Conservation (phyloP, 2,113 vertebrate genomes). For the Donacobius atricapilla region DNA sequence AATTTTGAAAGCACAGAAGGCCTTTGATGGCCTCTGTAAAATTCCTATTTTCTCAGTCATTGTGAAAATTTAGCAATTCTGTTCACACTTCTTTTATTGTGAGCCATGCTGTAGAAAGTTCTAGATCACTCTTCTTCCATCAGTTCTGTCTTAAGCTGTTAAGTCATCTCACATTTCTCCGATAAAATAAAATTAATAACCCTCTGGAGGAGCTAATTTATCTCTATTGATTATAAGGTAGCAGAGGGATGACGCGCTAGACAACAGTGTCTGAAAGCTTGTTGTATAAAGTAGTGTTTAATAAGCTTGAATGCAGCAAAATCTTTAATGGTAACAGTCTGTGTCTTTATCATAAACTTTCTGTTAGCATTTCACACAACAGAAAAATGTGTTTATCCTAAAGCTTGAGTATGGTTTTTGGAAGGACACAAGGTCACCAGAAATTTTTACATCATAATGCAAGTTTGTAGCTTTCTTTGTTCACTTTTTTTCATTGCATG, state of each 20-base stretch:
- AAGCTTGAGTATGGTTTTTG: background rate
- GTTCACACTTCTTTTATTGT: background rate
- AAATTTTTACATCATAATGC: background rate
- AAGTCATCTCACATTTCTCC: background rate
- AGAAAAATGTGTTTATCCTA: background rate
- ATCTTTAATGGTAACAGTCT: background rate
- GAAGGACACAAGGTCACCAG: background rate
- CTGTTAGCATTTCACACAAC: background rate
- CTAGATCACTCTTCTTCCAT: background rate
- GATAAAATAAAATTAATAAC: background rate
- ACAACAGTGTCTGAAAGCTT: background rate
- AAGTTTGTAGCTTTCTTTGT: background rate
- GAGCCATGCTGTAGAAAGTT: background rate
- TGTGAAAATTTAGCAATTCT: background rate
- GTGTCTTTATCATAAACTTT: background rate
- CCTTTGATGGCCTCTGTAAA: background rate
- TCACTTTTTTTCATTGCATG: background rate
- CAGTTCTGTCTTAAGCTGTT: background rate
- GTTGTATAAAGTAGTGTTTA: background rate
- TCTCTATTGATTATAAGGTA: background rate
- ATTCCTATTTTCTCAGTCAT: background rate
- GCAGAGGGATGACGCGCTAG: background rate
- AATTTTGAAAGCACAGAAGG: background rate
- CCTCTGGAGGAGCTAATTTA: background rate
- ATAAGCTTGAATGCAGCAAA: background rate